Conservation (phyloP, 1,140 invertebrate species). For the Halesus radiatus region DNA sequence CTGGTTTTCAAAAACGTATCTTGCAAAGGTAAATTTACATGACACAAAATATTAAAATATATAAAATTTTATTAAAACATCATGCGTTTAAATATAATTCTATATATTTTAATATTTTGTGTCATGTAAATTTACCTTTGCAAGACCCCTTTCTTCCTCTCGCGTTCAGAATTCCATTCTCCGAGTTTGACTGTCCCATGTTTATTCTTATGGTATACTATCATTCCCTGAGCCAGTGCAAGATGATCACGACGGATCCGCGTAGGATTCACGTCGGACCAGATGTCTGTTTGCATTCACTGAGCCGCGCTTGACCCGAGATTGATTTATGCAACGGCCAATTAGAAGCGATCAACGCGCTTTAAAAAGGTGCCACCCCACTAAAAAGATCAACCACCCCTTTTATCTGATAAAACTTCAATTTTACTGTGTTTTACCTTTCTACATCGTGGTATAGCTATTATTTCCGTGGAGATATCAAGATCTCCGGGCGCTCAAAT, state of each 20-base stretch:
- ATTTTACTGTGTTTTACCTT: not conserved
- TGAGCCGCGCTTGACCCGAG: slow-evolving; percentile 19
- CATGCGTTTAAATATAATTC: too few relatives aligned
- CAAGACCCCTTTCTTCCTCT: too few relatives aligned
- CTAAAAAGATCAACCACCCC: not conserved
- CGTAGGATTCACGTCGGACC: not conserved
- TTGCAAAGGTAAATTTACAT: too few relatives aligned
- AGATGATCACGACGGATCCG: too few relatives aligned
- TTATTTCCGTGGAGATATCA: not conserved
- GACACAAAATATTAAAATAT: too few relatives aligned
- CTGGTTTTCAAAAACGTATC: too few relatives aligned
- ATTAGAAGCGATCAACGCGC: not conserved
- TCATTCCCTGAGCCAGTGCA: not conserved
- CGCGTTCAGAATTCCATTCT: too few relatives aligned
- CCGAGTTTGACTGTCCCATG: not conserved
- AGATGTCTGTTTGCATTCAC: not conserved
- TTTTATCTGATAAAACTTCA: not conserved
- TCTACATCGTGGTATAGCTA: not conserved
- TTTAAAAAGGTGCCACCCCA: not conserved
- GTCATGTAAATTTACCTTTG: too few relatives aligned
- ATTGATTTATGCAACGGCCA: slow-evolving; percentile 13
- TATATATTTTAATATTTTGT: too few relatives aligned
- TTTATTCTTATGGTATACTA: too few relatives aligned
- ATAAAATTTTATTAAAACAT: too few relatives aligned
- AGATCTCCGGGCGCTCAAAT: not conserved